Conservation (phyloP, 2,113 vertebrate species). For the Catharus minimus region DNA sequence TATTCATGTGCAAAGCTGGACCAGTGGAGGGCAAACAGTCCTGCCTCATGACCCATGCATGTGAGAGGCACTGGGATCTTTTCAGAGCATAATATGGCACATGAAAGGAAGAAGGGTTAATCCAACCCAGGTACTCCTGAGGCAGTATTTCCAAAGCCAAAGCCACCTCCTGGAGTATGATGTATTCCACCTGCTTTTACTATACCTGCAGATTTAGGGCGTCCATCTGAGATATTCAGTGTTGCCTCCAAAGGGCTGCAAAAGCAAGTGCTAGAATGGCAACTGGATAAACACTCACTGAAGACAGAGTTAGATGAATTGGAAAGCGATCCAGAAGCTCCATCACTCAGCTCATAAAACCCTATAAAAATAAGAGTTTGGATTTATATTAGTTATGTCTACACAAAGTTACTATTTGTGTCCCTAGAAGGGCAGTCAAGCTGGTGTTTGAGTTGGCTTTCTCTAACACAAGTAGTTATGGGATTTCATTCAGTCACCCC, state of each 20-base stretch:
- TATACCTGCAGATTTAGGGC: constrained; percentile 87
- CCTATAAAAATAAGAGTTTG: constrained; percentile 80
- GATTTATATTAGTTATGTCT: constrained; percentile 48
- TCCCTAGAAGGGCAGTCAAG: constrained; percentile 16
- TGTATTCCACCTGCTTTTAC: constrained; percentile 57
- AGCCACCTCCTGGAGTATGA: constrained; percentile 49
- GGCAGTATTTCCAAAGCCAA: constrained; percentile 49
- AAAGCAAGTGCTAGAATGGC: constrained; percentile 90
- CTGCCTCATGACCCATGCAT: background rate
- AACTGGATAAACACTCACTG: constrained; percentile 94
- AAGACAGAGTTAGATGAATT: constrained; percentile 98
- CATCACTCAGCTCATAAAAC: constrained; percentile 96
- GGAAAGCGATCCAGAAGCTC: constrained; percentile 90
- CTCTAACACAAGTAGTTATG: background rate
- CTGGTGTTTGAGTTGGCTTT: constrained; percentile 40
- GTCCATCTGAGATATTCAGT: constrained; percentile 83
- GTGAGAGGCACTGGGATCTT: constrained; percentile 24
- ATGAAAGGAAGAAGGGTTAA: constrained; percentile 48
- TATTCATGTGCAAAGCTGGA: background rate
- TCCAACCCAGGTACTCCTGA: constrained; percentile 54
- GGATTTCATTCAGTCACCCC: constrained; percentile 20
- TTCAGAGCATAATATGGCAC: background rate
- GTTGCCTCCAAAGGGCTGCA: constrained; percentile 88
- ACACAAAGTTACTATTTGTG: constrained; percentile 16
- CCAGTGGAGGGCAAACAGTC: background rate